Evolutionary conservation across 1,140 invertebrate genomes (phyloP).

Genomic region (Bombus confusus): DNA sequence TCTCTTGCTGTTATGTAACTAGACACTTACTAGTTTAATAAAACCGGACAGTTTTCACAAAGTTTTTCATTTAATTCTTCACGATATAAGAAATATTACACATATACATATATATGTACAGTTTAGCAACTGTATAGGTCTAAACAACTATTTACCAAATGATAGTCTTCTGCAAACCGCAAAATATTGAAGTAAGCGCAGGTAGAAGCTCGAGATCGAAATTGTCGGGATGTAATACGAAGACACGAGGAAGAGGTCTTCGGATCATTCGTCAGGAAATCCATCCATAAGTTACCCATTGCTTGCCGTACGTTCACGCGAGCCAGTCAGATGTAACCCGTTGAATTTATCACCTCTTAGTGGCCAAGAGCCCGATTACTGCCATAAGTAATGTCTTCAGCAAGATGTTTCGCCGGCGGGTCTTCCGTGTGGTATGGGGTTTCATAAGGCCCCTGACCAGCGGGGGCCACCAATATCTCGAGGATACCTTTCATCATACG

Average conservation of each 20-base stretch:
- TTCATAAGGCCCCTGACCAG: conserved; percentile 35
- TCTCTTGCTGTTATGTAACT: not conserved
- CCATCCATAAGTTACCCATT: conserved; percentile 65
- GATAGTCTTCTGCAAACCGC: not conserved
- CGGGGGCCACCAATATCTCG: conserved; percentile 41
- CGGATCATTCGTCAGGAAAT: conserved; percentile 64
- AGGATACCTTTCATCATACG: conserved; percentile 43
- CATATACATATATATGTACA: too few relatives aligned
- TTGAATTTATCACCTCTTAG: conserved; percentile 73
- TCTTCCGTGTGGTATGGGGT: conserved; percentile 48
- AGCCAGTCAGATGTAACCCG: conserved; percentile 65
- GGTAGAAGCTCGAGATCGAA: not conserved
- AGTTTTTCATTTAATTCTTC: not conserved
- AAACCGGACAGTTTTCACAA: not conserved
- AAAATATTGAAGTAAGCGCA: not conserved
- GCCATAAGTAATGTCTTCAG: conserved; percentile 72
- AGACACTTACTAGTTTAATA: not conserved
- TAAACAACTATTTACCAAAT: not conserved
- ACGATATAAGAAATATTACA: not conserved
- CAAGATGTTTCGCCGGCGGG: conserved; percentile 51
- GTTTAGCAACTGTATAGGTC: too few relatives aligned
- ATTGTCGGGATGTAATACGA: too few relatives aligned
- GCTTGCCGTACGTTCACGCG: conserved; percentile 29
- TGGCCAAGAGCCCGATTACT: conserved; percentile 58
- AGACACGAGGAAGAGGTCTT: conserved; percentile 16